Evolutionary conservation across 2,113 vertebrate species (phyloP).

Genomic region (Microcebus ravelobensis): DNA sequence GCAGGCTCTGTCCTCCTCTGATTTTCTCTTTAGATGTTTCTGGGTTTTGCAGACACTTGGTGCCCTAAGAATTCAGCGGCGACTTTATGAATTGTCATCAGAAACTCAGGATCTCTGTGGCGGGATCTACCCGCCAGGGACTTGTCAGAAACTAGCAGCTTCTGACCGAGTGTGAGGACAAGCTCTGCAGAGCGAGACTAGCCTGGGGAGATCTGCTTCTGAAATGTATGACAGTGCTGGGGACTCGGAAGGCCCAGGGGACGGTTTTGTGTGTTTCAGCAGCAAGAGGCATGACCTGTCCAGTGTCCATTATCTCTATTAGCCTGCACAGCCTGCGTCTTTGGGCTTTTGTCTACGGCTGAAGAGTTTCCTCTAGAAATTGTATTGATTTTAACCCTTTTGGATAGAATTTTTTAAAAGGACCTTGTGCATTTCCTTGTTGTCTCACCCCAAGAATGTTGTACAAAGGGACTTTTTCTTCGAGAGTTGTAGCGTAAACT

Average conservation of each 20-base stretch:
- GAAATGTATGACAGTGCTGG: neutral
- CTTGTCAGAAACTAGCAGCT: neutral
- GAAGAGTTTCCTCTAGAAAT: neutral
- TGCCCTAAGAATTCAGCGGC: neutral
- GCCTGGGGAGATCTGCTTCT: neutral
- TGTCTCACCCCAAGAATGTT: neutral
- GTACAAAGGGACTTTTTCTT: neutral
- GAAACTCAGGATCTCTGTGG: neutral
- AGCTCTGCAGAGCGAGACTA: neutral
- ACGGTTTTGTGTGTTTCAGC: neutral
- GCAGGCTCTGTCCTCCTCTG: rapidly evolving
- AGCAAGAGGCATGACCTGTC: neutral
- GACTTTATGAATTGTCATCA: neutral
- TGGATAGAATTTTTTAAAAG: neutral
- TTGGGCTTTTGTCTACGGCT: neutral
- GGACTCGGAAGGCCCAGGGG: neutral
- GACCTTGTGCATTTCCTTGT: neutral
- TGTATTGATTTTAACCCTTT: neutral
- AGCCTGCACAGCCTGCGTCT: neutral
- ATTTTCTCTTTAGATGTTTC: neutral
- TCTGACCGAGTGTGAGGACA: neutral
- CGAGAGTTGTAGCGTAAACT: neutral
- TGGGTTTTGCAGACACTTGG: neutral
- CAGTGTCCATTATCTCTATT: rapidly evolving
- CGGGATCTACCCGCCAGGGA: neutral